Percentiles rank a stretch among this genome's conserved stretches.
phyloP scores from a whole-genome alignment of 2,797 vertebrate genomes.

The Karalla daura region DNA sequence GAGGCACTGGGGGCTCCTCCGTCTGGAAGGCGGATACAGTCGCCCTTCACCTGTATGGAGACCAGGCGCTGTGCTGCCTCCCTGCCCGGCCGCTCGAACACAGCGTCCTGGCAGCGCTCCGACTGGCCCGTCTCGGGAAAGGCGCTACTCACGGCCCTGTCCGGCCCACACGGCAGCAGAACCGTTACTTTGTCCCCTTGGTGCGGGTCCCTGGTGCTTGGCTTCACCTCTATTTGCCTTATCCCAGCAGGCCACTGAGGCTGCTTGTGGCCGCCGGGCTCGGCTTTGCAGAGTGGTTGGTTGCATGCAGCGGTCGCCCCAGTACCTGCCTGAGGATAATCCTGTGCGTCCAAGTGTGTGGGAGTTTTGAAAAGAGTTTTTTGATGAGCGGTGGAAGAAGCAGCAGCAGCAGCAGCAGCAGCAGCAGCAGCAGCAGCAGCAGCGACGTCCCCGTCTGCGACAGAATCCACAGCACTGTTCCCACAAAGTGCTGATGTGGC shows the following conservation, averaged over 20 bases:
- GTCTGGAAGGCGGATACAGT: slow-evolving; percentile 82
- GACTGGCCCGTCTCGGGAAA: slow-evolving; percentile 71
- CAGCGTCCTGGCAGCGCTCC: slow-evolving; percentile 67
- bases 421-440: slow-evolving; percentile 66
- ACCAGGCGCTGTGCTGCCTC: slow-evolving; percentile 63
- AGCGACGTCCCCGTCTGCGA: slow-evolving; percentile 71
- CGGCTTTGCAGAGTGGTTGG: slow-evolving; percentile 69
- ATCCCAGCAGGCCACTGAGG: slow-evolving; percentile 72
- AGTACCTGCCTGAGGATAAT: slow-evolving; percentile 86
- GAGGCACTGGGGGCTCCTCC: slow-evolving; percentile 82
- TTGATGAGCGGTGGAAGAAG: slow-evolving; percentile 74
- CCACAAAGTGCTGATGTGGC: slow-evolving; percentile 76
- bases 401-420: slow-evolving; percentile 67
- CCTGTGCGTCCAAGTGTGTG: slow-evolving; percentile 80
- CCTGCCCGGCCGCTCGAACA: slow-evolving; percentile 78
- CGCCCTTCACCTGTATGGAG: slow-evolving; percentile 79
- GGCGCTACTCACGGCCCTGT: slow-evolving; percentile 47
- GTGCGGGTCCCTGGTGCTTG: slow-evolving; percentile 84
- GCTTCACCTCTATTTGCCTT: slow-evolving; percentile 88
- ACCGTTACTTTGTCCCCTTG: slow-evolving; percentile 87
- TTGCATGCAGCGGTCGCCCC: slow-evolving; percentile 77
- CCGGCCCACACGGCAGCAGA: slow-evolving; percentile 74
- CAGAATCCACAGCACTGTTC: slow-evolving; percentile 60
- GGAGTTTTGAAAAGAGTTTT: slow-evolving; percentile 77
- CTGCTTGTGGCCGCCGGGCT: slow-evolving; percentile 68